Evolutionary conservation across 2,797 vertebrate species (phyloP).

Genomic region (Heliangelus exortis): DNA sequence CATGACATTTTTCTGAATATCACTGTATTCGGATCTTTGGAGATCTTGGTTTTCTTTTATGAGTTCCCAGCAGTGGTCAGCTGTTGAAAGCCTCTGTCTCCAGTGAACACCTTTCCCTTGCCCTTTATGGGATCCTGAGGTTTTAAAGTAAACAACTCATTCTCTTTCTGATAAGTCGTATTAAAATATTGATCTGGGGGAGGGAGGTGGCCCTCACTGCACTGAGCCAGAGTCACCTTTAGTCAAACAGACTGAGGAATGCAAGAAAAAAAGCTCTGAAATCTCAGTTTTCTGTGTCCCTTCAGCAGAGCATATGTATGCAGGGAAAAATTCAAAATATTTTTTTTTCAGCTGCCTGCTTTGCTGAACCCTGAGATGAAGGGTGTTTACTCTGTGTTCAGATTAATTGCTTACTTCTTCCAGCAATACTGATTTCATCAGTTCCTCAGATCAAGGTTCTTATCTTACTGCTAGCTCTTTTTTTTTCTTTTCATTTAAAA

Average conservation of each 20-base stretch:
- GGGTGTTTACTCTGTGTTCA: neutral
- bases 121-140: slow-evolving; percentile 92
- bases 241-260: slow-evolving; percentile 30
- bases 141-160: slow-evolving; percentile 93
- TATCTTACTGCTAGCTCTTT: neutral
- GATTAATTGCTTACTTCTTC: neutral
- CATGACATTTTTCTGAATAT: neutral
- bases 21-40: neutral
- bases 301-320: neutral
- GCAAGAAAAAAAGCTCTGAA: neutral
- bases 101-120: slow-evolving; percentile 72
- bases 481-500: neutral
- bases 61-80: neutral
- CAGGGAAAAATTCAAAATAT: neutral
- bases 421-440: neutral
- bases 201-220: slow-evolving; percentile 65
- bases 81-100: slow-evolving; percentile 68
- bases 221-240: slow-evolving; percentile 68
- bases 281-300: neutral
- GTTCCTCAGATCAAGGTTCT: neutral
- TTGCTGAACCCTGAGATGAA: neutral
- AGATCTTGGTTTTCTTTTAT: neutral
- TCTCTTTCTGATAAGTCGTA: slow-evolving; percentile 92
- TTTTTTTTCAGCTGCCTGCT: neutral
- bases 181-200: slow-evolving; percentile 92